phyloP scores from a whole-genome alignment of 2,888 invertebrate genomes.

The Leptinotarsa peninsularis region DNA sequence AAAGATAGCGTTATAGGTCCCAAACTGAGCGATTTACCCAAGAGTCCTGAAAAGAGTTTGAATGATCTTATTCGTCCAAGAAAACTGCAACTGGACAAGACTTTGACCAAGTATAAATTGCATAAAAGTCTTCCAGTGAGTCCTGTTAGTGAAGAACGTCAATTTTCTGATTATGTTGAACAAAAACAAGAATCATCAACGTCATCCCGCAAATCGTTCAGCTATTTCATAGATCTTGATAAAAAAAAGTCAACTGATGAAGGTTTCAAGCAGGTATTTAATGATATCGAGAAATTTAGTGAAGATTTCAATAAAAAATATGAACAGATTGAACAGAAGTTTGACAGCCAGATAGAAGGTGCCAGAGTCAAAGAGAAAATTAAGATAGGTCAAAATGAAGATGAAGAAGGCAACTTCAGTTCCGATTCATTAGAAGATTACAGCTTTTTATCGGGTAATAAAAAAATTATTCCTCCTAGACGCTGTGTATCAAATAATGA shows the following conservation, averaged over 20 bases:
- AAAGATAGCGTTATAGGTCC: constrained; percentile 41
- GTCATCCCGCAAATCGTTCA: constrained; percentile 70
- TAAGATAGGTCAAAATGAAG: constrained; percentile 58
- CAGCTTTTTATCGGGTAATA: constrained; percentile 64
- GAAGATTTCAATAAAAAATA: constrained; percentile 61
- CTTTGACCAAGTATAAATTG: constrained; percentile 62
- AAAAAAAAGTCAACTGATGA: constrained; percentile 63
- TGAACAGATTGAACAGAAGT: constrained; percentile 59
- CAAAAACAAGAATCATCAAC: constrained; percentile 44
- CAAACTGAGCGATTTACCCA: constrained; percentile 55
- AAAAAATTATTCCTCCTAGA: constrained; percentile 71
- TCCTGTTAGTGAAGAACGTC: constrained; percentile 81
- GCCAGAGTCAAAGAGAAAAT: constrained; percentile 32
- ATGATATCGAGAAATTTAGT: constrained; percentile 64
- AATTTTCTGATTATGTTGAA: constrained; percentile 62
- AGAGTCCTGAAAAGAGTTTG: constrained; percentile 56
- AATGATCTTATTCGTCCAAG: constrained; percentile 59
- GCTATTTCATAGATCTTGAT: constrained; percentile 76
- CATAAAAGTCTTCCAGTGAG: constrained; percentile 85
- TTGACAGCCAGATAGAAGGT: constrained; percentile 44
- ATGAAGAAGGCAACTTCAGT: constrained; percentile 80
- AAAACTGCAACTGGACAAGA: constrained; percentile 62
- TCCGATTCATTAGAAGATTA: constrained; percentile 84
- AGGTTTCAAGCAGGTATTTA: constrained; percentile 62
- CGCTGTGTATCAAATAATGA: constrained; percentile 84